Evolutionary conservation across 1,140 invertebrate genomes (phyloP).

Genomic region (Stegodyphus mimosarum): DNA sequence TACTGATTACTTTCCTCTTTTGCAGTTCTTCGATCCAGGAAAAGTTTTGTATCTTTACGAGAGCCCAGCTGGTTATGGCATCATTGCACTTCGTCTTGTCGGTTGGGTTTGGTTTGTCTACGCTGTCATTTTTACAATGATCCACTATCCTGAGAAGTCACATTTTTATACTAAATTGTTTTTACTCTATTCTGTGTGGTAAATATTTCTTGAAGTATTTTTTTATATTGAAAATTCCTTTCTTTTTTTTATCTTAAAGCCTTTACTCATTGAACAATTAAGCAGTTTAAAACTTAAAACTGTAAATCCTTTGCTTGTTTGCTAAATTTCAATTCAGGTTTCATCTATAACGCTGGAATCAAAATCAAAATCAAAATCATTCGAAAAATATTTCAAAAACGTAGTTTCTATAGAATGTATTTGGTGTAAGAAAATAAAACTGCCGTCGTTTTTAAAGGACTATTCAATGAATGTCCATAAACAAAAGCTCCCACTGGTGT

Average conservation of each 20-base stretch:
- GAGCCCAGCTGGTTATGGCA: slow-evolving; percentile 84
- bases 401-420: too few species aligned
- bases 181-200: slow-evolving; percentile 83
- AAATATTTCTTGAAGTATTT: slow-evolving; percentile 54
- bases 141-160: slow-evolving; percentile 83
- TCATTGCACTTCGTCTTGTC: slow-evolving; percentile 80
- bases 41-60: slow-evolving; percentile 90
- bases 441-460: too few species aligned
- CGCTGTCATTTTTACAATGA: slow-evolving; percentile 83
- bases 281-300: too few species aligned
- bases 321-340: too few species aligned
- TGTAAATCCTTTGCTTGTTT: too few species aligned
- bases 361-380: too few species aligned
- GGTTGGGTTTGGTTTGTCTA: slow-evolving; percentile 88
- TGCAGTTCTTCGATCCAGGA: slow-evolving; percentile 86
- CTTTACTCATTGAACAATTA: too few species aligned
- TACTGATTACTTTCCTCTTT: slow-evolving; percentile 62
- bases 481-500: too few species aligned
- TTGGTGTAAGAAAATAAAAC: too few species aligned
- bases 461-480: too few species aligned
- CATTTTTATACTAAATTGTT: slow-evolving; percentile 80
- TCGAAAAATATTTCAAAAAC: too few species aligned
- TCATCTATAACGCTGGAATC: too few species aligned
- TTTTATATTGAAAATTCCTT: not conserved
- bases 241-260: not conserved